Evolutionary conservation across 1,140 invertebrate genomes (phyloP), one percentile per base, ranked within the genome.

Genomic region (Cydia strobilella): DNA sequence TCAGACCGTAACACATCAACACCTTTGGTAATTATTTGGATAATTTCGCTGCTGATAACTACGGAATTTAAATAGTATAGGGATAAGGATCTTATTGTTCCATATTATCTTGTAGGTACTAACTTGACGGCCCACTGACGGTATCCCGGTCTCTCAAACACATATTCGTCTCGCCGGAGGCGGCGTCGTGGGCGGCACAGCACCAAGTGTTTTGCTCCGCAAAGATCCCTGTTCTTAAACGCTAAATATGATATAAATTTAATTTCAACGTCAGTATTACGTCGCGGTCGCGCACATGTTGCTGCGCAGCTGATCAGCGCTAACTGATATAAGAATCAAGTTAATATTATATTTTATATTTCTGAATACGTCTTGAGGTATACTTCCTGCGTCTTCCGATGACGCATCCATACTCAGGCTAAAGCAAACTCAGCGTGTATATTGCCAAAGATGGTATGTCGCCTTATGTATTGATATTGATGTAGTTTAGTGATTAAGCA

Each of bases 381-480:
- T 71, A 80, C 77, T 82, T 80, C 82, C 79, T 76, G 79, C 78
- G 75, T 79, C 72, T 69, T 72, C 45, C 79, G 80, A 82, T 89
- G 87, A 89, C 86, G 83, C 86, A 89, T 80, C 81, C 77, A 81
- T 77, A 77, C 80, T 80, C 77, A 75, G 78, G 73, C 54, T 77
- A 77, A 81, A 78, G 76, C 78, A 82, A 81, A 79, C 42, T 39
- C 35, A 35, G 18, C 81, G 77, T 83, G 69, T 80, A 82, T 79
- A 88, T 86, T 84, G 80, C 90, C 89, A 89, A 90, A 88, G 90
- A 90, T 84, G 90, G 90, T 69, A 63, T 35, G 65, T 69, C 65
- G 35, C 65, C 65, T 69, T 66, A 66, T 66, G 65, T 69, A 69
- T 39, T 39, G 65, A 69, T 69, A 69, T 39, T 39, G 65, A 69